Conservation (phyloP, 2,888 invertebrate genomes). For the Halictus quadricinctus region DNA sequence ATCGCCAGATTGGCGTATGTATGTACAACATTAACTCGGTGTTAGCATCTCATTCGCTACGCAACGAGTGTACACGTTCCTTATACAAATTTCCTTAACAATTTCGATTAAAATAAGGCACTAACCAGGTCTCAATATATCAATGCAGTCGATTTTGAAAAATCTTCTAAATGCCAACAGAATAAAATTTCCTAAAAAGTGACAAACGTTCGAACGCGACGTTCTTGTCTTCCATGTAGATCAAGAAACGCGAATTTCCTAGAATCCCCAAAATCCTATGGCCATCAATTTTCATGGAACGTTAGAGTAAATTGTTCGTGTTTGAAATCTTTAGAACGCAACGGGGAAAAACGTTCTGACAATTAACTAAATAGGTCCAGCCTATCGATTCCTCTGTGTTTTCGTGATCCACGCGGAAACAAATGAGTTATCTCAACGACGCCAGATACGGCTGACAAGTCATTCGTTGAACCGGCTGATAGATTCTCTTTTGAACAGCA, state of each 20-base stretch:
- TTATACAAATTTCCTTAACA: slow-evolving; percentile 12
- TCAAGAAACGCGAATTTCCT: background rate
- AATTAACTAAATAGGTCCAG: slow-evolving; percentile 59
- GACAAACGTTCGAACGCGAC: slow-evolving; percentile 1
- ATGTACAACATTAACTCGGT: background rate
- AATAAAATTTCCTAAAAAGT: slow-evolving; percentile 13
- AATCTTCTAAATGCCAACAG: background rate
- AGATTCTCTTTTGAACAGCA: slow-evolving; percentile 72
- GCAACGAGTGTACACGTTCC: background rate
- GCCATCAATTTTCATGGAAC: background rate
- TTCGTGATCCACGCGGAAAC: background rate
- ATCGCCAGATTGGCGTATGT: background rate
- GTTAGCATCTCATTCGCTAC: background rate
- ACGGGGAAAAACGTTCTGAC: background rate
- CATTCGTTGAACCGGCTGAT: slow-evolving; percentile 77
- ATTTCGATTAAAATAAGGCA: slow-evolving; percentile 58
- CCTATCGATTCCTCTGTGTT: slow-evolving; percentile 40
- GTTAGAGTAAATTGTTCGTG: background rate
- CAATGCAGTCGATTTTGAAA: slow-evolving; percentile 18
- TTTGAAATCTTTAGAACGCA: slow-evolving; percentile 18
- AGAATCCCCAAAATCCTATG: background rate
- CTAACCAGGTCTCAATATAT: slow-evolving; percentile 56
- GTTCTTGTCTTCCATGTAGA: background rate
- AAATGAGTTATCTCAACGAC: slow-evolving; percentile 67
- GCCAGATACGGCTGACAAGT: slow-evolving; percentile 76